Percentiles rank a stretch among this genome's conserved stretches.
phyloP scores from a whole-genome alignment of 1,140 invertebrate species.

The Cydia splendana region DNA sequence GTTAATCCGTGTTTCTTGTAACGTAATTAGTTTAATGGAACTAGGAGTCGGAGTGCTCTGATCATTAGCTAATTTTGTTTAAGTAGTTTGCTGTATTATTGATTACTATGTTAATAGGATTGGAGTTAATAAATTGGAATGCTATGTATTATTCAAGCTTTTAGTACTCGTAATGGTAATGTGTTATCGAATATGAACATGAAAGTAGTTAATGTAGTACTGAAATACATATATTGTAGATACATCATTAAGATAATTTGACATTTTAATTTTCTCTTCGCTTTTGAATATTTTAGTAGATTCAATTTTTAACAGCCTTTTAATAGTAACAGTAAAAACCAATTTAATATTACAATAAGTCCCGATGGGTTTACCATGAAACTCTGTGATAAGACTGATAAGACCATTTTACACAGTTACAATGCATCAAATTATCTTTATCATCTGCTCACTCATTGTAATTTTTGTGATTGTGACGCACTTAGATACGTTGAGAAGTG shows the following conservation, averaged over 20 bases:
- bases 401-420: too few relatives aligned
- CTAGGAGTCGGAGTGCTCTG: neutral
- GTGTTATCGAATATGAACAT: neutral
- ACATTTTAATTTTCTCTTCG: neutral
- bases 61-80: slow-evolving; percentile 31
- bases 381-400: too few relatives aligned
- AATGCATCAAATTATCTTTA: neutral
- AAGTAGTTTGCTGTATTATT: slow-evolving; percentile 11
- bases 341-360: too few relatives aligned
- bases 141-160: neutral
- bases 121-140: slow-evolving; percentile 9
- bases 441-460: too few relatives aligned
- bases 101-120: slow-evolving; percentile 28
- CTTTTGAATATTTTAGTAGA: neutral
- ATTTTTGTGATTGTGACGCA: too few relatives aligned
- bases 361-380: too few relatives aligned
- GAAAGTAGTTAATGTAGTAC: neutral
- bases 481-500: too few relatives aligned
- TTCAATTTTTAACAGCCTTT: neutral
- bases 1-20: slow-evolving; percentile 4
- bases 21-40: slow-evolving; percentile 26
- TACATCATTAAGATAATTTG: neutral
- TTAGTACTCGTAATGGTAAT: neutral
- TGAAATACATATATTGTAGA: neutral
- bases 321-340: neutral